Evolutionary conservation across 2,888 invertebrate species (phyloP).

Genomic region (Pimpla rufipes): DNA sequence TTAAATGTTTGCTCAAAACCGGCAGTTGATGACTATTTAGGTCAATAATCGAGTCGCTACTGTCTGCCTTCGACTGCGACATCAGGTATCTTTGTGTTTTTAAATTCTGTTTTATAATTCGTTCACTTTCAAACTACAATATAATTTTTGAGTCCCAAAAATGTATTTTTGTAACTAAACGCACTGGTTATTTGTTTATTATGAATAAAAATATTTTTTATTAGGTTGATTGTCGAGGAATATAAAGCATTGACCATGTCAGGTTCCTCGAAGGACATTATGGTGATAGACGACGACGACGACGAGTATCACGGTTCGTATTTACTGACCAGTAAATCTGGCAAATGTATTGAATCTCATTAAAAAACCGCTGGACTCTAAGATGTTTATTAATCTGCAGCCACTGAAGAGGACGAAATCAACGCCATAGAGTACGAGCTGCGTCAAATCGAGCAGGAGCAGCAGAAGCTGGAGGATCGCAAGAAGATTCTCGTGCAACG

Average conservation of each 20-base stretch:
- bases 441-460: conserved; percentile 79
- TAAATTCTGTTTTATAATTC: no score
- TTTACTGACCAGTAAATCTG: neutral
- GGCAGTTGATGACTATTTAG: neutral
- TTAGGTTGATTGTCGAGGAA: neutral
- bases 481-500: conserved; percentile 78
- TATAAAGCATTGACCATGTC: conserved; percentile 39
- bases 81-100: no score
- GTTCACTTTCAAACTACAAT: no score
- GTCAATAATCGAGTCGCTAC: neutral
- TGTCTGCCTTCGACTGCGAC: no score
- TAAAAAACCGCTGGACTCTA: neutral
- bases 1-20: neutral
- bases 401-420: conserved; percentile 81
- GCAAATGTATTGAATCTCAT: no score
- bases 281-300: conserved; percentile 73
- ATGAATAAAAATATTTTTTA: neutral
- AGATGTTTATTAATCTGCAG: conserved; percentile 69
- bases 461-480: conserved; percentile 80
- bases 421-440: conserved; percentile 82
- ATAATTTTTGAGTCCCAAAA: no score
- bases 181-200: neutral
- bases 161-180: no score
- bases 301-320: conserved; percentile 76
- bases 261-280: conserved; percentile 70